Base-by-base conservation (phyloP, 2,888 invertebrate genomes). In the Adelognathus sp. region DNA sequence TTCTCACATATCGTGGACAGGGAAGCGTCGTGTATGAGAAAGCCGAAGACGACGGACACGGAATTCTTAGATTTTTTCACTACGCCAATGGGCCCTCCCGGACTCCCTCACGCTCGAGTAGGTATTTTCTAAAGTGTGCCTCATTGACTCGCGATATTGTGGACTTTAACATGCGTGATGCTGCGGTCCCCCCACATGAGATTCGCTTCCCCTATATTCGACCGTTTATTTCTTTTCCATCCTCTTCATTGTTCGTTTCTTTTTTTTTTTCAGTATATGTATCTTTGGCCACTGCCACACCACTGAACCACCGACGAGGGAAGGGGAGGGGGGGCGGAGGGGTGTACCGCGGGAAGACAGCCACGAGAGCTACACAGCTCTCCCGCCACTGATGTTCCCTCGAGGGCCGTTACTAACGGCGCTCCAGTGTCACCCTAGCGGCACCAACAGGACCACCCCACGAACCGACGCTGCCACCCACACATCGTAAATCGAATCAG, bases 71-170 rank as follows among this genome's bases (percentile, higher is more conserved):
- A 24, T 69, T 67, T 60, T n/a, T 71, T 54, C 50, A 79, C 83
- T 86, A 87, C 87, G 87, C 87, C 87, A 86, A 81, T 87, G 87
- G 76, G 86, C 83, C 82, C 86, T 85, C 86, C 87, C 81, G 85
- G 86, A 85, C 82, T 83, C 83, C 82, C 70, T 74, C 80, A 61
- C 66, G 44, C 64, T n/a, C 44, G 64, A 76, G 58, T 72, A 72
- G 71, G 82, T 84, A 87, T 86, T 83, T n/a, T 84, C 83, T 83
- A 81, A 81, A 84, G 82, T 86, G 78, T 84, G 82, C 82, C 82
- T 82, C 81, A 86, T 87, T 87, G 86, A 86, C 84, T 85, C 82
- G 81, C 79, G 83, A 83, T 80, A 86, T 86, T 81, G 80, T 82
- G 81, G 82, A 82, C 81, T 83, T 82, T 73, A 24, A 60, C 63